Base-by-base conservation (phyloP, 2,888 invertebrate genomes). In the Diabrotica balteata region DNA sequence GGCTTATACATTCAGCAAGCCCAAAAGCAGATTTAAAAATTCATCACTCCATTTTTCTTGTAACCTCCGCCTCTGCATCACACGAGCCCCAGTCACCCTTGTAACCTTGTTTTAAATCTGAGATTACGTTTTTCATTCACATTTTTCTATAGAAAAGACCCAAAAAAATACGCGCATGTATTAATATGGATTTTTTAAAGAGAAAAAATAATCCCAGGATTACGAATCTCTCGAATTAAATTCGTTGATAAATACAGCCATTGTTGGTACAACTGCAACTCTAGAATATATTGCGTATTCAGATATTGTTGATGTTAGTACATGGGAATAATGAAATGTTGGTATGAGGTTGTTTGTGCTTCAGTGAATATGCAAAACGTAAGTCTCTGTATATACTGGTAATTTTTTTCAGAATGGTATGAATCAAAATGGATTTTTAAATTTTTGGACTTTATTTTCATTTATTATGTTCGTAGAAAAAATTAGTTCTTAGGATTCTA, bases 111-210 rank as follows among this genome's bases (percentile, higher is more conserved):
- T 54, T 54, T 43, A n/a, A 54, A 43, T 42, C 53, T n/a, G 42
- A 53, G 53, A 53, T 53, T 53, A 53, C n/a, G 53, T 53, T 53
- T 32, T 53, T 54, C 54, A 54, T 54, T 42, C 43, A 54, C n/a
- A 43, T 54, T 54, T 10, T 11, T 54, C 43, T 7, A 32, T 42
- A 43, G 8, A 54, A 54, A 42, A 54, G 54, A 54, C 10, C 54
- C 43, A 54, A 54, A 54, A n/a, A 43, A 54, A 54, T 42, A 7
- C 43, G 54, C 42, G 43, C 10, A 54, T 43, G 43, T 54, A 54
- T 54, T 54, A 54, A 43, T n/a, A 11, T 54, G 43, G n/a, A 54
- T 54, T 42, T 54, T 54, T 42, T 7, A 54, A 54, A 42, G 54
- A n/a, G 10, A 54, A 54, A 53, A 43, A 43, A 42, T 54, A 54